Conservation (phyloP, 92 coral and sea anemone genomes). For the Epizoanthus fatuus region DNA sequence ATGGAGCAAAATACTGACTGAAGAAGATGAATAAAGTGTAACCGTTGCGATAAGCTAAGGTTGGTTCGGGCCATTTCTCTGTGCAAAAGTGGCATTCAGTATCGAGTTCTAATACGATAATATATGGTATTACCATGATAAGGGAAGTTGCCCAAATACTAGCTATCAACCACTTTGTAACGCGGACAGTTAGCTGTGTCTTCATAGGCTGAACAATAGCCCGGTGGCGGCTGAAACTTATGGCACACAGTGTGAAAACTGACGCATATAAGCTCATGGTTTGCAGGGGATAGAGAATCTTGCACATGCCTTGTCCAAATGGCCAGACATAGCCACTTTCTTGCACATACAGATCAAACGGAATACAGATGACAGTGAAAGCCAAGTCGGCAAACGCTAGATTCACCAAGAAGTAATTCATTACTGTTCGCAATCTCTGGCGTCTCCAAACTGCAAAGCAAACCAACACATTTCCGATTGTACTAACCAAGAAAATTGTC, state of each 20-base stretch:
- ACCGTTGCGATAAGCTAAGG: slow-evolving; percentile 43
- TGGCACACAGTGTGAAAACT: slow-evolving; percentile 79
- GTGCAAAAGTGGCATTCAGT: slow-evolving; percentile 59
- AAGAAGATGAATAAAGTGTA: slow-evolving; percentile 79
- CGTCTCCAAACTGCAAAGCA: slow-evolving; percentile 84
- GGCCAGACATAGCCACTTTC: slow-evolving; percentile 80
- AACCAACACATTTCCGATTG: slow-evolving; percentile 77
- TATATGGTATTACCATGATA: slow-evolving; percentile 75
- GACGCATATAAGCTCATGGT: slow-evolving; percentile 87
- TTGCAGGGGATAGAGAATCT: slow-evolving; percentile 77
- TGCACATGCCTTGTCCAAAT: slow-evolving; percentile 71
- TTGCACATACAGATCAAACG: slow-evolving; percentile 88
- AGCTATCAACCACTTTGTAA: slow-evolving; percentile 64
- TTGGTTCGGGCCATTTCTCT: slow-evolving; percentile 86
- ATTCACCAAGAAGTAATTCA: slow-evolving; percentile 87
- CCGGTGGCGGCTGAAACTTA: slow-evolving; percentile 81
- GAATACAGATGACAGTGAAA: slow-evolving; percentile 85
- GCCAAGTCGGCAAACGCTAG: slow-evolving; percentile 83
- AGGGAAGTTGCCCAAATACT: slow-evolving; percentile 73
- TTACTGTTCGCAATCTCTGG: slow-evolving; percentile 81
- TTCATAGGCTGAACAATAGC: slow-evolving; percentile 88
- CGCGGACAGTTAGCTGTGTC: slow-evolving; percentile 68
- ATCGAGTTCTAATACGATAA: slow-evolving; percentile 69
- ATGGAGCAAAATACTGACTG: slow-evolving; percentile 70
- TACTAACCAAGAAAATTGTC: slow-evolving; percentile 67